These are phyloP conservation scores for Coranthus polyacanthus DNA, from an alignment of 2,797 vertebrate species.

Conservation along the genomic window DNA sequence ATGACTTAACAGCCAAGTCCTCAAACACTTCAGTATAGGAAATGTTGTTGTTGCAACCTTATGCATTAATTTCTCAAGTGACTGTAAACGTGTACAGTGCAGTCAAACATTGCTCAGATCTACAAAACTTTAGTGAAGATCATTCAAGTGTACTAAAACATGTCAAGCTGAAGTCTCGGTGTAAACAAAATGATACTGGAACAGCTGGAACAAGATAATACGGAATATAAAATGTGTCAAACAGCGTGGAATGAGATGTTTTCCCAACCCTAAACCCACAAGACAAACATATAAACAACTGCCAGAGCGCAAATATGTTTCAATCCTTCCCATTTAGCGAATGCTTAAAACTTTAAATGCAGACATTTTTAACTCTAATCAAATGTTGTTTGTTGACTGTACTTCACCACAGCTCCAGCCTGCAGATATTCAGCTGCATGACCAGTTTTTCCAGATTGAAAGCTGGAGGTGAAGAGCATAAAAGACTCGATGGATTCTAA, in stretches of 20 bases:
- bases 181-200: constrained; percentile 5
- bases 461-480: constrained; percentile 33
- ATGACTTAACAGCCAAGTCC: not conserved
- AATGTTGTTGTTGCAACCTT: not conserved
- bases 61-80: too few relatives aligned
- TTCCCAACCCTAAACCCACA: not conserved
- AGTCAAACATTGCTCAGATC: too few relatives aligned
- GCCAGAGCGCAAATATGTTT: too few relatives aligned
- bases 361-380: constrained; percentile 26
- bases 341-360: constrained; percentile 17
- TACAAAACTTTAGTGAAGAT: too few relatives aligned
- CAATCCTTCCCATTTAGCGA: not conserved
- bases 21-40: not conserved
- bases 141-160: not conserved
- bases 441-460: constrained; percentile 28
- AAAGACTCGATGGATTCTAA: constrained; percentile 37
- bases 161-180: not conserved
- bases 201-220: not conserved
- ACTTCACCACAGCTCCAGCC: constrained; percentile 34
- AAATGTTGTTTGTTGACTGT: constrained; percentile 28
- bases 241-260: not conserved
- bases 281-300: too few relatives aligned
- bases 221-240: constrained; percentile 9
- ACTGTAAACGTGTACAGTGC: too few relatives aligned
- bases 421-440: constrained; percentile 20